Conservation (phyloP, 2,888 invertebrate species). For the Cryptocheilus praepositus region DNA sequence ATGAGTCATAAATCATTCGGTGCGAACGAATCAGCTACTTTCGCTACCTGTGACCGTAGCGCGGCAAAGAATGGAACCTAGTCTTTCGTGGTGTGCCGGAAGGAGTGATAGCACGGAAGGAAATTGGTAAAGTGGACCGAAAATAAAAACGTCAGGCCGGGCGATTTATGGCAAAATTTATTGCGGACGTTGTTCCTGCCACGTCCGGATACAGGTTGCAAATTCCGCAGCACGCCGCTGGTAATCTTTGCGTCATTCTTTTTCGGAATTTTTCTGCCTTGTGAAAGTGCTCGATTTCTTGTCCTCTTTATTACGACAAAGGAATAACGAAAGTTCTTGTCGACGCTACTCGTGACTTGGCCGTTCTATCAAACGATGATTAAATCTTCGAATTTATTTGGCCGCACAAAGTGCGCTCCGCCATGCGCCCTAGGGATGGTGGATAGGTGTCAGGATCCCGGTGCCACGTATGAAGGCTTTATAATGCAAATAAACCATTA, state of each 20-base stretch:
- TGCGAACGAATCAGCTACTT: too few relatives aligned
- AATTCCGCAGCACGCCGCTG: too few relatives aligned
- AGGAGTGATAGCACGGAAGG: conserved; percentile 7
- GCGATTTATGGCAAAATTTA: too few relatives aligned
- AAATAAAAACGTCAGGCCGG: conserved; percentile 13
- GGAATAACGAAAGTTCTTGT: background rate
- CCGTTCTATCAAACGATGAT: conserved; percentile 36
- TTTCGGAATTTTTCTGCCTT: too few relatives aligned
- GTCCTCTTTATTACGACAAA: too few relatives aligned
- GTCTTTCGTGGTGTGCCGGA: conserved; percentile 1
- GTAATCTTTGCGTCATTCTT: too few relatives aligned
- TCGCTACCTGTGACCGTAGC: conserved; percentile 8
- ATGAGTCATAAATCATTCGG: conserved; percentile 17
- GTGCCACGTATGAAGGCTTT: conserved; percentile 51
- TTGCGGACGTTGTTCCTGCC: too few relatives aligned
- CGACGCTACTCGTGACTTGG: background rate
- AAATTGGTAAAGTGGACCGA: background rate
- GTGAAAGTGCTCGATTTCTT: too few relatives aligned
- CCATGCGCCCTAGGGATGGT: conserved; percentile 48
- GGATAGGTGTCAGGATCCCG: conserved; percentile 41
- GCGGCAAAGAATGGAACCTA: background rate
- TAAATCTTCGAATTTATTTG: conserved; percentile 53
- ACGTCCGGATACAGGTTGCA: too few relatives aligned
- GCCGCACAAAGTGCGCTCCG: conserved; percentile 44
- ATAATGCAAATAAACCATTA: conserved; percentile 60